Base-by-base conservation (phyloP, 2,888 invertebrate genomes). In the Campoletis raptor region DNA sequence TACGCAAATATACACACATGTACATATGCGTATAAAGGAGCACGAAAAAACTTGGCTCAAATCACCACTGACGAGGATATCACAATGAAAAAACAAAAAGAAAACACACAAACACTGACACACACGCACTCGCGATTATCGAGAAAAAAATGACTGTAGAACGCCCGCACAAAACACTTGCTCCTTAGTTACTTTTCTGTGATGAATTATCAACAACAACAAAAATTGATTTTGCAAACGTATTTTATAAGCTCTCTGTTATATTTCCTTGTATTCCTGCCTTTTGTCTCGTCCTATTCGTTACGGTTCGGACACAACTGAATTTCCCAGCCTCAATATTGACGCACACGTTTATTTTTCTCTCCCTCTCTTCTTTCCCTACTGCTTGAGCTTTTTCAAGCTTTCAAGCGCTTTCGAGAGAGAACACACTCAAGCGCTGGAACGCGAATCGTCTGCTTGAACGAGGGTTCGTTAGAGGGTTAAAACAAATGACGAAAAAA, bases 81-180 rank as follows among this genome's bases (percentile, higher is more conserved):
- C 54, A 40, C 80, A 64, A 57, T 42, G 64, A 12, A n/a, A 73
- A 54, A 45, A 77, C 0, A 36, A 48, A 42, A 76, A 40, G n/a
- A 52, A 61, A 66, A 66, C n/a, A 66, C 48, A 77, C 45, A 30
- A 2, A 36, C 45, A 69, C 76, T 54, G 73, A 72, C 76, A 61
- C 86, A 81, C 67, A 73, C 64, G 61, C 73, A 69, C 70, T 74
- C 78, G 66, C 74, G 78, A 76, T 67, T 24, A 21, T 67, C 72
- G 82, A 85, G 83, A 42, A 83, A 78, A 87, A 73, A 86, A 83
- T n/a, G 89, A 89, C n/a, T 52, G 52, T 52, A 8, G 9, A 79
- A 57, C 87, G 72, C 89, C 73, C 88, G 86, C 85, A 83, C 89
- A 9, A 36, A 7, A 42, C 24, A n/a, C n/a, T 48, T 24, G 12